A percentile compares a stretch with the other conserved stretches of the same genome.
These are phyloP conservation scores for Bos javanicus DNA, from an alignment of 2,113 vertebrate genomes.

Conservation along the genomic window DNA sequence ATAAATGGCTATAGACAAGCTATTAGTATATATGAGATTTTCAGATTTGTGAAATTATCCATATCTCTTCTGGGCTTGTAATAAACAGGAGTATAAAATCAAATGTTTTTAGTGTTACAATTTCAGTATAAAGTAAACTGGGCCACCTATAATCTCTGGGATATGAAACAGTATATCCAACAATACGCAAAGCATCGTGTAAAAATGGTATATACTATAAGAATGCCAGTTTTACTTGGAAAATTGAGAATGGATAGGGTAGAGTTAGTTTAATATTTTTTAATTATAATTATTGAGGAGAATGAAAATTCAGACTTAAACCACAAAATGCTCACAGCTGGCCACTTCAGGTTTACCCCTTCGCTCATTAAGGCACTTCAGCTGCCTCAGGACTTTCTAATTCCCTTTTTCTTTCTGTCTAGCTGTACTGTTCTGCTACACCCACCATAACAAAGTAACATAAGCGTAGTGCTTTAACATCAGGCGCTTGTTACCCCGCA, in stretches of 20 bases:
- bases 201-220: background rate
- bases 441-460: background rate
- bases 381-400: background rate
- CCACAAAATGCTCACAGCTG: background rate
- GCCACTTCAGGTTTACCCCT: background rate
- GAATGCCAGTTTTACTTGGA: background rate
- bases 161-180: background rate
- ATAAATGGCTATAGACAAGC: background rate
- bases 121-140: background rate
- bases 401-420: background rate
- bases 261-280: background rate
- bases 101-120: background rate
- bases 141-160: background rate
- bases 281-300: background rate
- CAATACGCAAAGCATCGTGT: background rate
- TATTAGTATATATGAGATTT: background rate
- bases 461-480: background rate
- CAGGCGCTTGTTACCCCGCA: background rate
- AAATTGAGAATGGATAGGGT: background rate
- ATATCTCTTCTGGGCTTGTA: background rate
- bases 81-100: background rate
- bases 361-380: background rate
- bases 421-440: background rate
- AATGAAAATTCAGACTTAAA: background rate
- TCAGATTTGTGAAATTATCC: background rate